These are phyloP conservation scores for Drosophila busckii DNA, from an alignment of 1,140 invertebrate species.

Conservation along the genomic window DNA sequence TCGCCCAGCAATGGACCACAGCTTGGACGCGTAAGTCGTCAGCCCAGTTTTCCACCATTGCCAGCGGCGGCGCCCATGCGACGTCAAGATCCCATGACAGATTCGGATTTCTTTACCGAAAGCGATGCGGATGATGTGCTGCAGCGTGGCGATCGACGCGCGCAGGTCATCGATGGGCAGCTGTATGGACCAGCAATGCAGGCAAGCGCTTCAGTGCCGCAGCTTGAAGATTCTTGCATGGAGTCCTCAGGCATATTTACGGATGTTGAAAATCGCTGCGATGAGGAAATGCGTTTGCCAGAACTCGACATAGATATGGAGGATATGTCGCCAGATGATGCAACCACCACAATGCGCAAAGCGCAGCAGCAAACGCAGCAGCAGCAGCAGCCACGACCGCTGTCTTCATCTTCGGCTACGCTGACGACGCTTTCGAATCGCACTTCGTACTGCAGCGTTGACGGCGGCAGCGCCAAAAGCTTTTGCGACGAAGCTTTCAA, in stretches of 20 bases:
- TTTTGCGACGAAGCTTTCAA: conserved; percentile 73
- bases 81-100: conserved; percentile 90
- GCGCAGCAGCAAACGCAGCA: conserved; percentile 35
- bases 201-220: conserved; percentile 78
- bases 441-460: conserved; percentile 74
- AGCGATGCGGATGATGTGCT: conserved; percentile 90
- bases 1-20: conserved; percentile 80
- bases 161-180: conserved; percentile 90
- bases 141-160: conserved; percentile 84
- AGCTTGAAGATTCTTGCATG: conserved; percentile 84
- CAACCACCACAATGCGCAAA: conserved; percentile 78
- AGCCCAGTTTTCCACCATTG: conserved; percentile 70
- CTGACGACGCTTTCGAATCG: conserved; percentile 75
- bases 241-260: conserved; percentile 92
- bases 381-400: conserved; percentile 37
- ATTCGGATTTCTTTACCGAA: conserved; percentile 93
- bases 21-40: conserved; percentile 55
- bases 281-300: conserved; percentile 68
- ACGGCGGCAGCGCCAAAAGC: conserved; percentile 68
- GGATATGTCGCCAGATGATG: conserved; percentile 82
- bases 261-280: conserved; percentile 86
- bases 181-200: conserved; percentile 85
- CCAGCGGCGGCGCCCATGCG: conserved; percentile 66
- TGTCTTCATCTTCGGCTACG: conserved; percentile 60
- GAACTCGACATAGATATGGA: conserved; percentile 53